A percentile compares a stretch with the other conserved stretches of the same genome.
phyloP scores from a whole-genome alignment of 2,888 invertebrate species.

The Barypeithes pellucidus region DNA sequence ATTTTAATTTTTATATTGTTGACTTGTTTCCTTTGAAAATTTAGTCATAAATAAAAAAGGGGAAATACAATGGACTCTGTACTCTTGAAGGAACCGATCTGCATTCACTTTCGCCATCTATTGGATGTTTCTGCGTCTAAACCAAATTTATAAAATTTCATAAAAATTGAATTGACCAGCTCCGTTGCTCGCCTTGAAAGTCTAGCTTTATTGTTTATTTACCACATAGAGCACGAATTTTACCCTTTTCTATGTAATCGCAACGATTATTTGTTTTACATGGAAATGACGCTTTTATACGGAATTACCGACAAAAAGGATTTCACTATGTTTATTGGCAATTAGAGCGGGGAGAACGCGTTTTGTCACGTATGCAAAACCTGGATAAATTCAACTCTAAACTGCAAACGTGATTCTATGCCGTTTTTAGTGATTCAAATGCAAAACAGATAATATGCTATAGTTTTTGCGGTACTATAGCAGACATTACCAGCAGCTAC shows the following conservation, averaged over 20 bases:
- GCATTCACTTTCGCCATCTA: too few species aligned
- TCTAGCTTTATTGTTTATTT: slow-evolving; percentile 27
- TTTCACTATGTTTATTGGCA: slow-evolving; percentile 49
- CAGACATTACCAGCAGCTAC: neutral
- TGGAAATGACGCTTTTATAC: slow-evolving; percentile 50
- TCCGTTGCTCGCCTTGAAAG: too few species aligned
- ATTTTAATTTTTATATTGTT: too few species aligned
- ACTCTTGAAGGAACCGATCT: too few species aligned
- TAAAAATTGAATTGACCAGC: too few species aligned
- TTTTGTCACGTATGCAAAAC: slow-evolving; percentile 51
- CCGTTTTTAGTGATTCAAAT: slow-evolving; percentile 19
- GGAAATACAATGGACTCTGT: too few species aligned
- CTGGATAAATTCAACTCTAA: slow-evolving; percentile 50
- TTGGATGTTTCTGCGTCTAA: too few species aligned
- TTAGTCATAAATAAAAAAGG: too few species aligned
- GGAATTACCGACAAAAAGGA: slow-evolving; percentile 48
- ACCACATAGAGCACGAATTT: slow-evolving; percentile 41
- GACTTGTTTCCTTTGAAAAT: too few species aligned
- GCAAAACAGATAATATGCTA: neutral
- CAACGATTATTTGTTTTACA: slow-evolving; percentile 50
- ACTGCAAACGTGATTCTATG: slow-evolving; percentile 46
- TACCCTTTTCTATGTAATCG: slow-evolving; percentile 37
- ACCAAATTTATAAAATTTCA: too few species aligned
- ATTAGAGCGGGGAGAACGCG: slow-evolving; percentile 43
- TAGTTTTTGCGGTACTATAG: neutral